Percentiles rank a stretch among this genome's conserved stretches.
Conservation (phyloP, 2,888 invertebrate genomes). For the Willowsia nigromaculata region DNA sequence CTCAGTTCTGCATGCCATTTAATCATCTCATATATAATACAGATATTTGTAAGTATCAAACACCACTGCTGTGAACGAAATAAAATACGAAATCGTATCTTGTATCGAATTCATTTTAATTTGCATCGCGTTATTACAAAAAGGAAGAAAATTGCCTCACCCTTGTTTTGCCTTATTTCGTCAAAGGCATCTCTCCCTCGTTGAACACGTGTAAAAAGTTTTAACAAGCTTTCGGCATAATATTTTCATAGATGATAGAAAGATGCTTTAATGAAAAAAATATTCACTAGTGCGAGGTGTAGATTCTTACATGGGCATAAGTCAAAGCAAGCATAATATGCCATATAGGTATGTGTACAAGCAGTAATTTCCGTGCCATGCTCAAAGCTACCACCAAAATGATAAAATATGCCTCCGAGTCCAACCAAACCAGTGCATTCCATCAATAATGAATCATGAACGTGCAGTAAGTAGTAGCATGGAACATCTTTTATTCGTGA, state of each 20-base stretch:
- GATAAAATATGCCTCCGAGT: neutral
- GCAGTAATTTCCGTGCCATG: neutral
- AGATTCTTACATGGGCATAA: neutral
- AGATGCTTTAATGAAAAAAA: neutral
- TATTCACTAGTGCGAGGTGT: neutral
- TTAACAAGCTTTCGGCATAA: slow-evolving; percentile 27
- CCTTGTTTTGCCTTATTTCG: slow-evolving; percentile 27
- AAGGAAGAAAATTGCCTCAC: slow-evolving; percentile 32
- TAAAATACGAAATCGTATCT: neutral
- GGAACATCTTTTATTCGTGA: too few species aligned
- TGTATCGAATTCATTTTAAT: slow-evolving; percentile 48
- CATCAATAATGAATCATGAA: too few species aligned
- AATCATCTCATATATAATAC: too few species aligned
- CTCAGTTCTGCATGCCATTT: too few species aligned
- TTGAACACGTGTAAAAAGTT: slow-evolving; percentile 34
- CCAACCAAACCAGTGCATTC: too few species aligned
- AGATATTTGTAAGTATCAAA: too few species aligned
- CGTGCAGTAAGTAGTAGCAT: neutral
- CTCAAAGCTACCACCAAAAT: neutral
- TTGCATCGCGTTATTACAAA: slow-evolving; percentile 37
- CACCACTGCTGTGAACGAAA: neutral
- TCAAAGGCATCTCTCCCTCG: neutral
- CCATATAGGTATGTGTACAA: too few species aligned
- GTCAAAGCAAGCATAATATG: too few species aligned
- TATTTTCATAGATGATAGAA: neutral